These are phyloP conservation scores for Esox lucius DNA, from an alignment of 2,797 vertebrate genomes.

Conservation along the genomic window DNA sequence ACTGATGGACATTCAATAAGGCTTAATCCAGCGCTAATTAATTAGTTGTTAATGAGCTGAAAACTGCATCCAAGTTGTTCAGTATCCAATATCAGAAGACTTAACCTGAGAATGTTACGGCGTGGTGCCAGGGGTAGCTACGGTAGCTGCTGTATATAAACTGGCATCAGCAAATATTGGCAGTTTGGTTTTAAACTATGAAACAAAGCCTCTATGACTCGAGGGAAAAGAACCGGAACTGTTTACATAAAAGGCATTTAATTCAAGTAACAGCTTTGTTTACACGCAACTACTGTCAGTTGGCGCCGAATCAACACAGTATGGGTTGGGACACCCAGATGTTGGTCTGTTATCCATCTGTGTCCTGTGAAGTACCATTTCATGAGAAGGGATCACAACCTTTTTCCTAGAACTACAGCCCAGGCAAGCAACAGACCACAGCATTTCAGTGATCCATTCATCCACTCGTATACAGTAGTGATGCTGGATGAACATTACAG, in stretches of 20 bases:
- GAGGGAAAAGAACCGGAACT: conserved; percentile 13
- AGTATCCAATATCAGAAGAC: conserved; percentile 33
- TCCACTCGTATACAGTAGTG: conserved; percentile 1
- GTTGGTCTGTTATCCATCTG: conserved; percentile 47
- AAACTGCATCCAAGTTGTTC: conserved; percentile 35
- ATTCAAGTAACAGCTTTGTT: conserved; percentile 38
- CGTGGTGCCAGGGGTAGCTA: background rate
- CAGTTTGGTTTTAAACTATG: conserved; percentile 1
- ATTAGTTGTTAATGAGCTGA: conserved; percentile 30
- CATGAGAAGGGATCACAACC: conserved; percentile 43
- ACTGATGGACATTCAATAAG: conserved; percentile 13
- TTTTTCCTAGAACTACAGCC: conserved; percentile 30
- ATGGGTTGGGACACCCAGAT: conserved; percentile 42
- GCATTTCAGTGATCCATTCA: conserved; percentile 24
- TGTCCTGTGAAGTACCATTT: conserved; percentile 40
- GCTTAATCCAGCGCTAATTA: conserved; percentile 50
- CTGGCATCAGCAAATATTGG: conserved; percentile 1
- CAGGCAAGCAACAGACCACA: conserved; percentile 5
- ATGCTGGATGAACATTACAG: background rate
- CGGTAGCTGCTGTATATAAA: background rate
- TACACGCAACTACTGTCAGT: conserved; percentile 25
- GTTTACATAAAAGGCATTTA: conserved; percentile 14
- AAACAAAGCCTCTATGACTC: background rate
- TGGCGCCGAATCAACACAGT: conserved; percentile 16
- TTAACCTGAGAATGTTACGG: conserved; percentile 6